These are phyloP conservation scores for Ptyas mucosa DNA, from an alignment of 2,113 vertebrate genomes.

Conservation along the genomic window DNA sequence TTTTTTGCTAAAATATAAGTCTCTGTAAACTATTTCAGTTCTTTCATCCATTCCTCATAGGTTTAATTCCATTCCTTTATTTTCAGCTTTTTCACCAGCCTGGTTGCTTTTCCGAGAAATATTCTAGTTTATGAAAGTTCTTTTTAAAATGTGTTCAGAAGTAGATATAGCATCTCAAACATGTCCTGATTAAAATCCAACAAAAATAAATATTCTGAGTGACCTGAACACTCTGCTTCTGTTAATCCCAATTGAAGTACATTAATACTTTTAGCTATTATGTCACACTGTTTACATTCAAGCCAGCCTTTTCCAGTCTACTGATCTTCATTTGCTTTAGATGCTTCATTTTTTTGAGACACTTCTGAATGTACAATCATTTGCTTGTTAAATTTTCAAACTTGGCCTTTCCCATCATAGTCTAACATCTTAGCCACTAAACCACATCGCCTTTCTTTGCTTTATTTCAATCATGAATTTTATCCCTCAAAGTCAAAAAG, in stretches of 20 bases:
- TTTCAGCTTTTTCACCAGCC: neutral
- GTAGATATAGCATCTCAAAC: neutral
- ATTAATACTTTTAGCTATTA: neutral
- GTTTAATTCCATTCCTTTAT: neutral
- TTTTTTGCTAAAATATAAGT: neutral
- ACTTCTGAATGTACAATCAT: neutral
- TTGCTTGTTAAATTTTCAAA: neutral
- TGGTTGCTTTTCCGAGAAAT: neutral
- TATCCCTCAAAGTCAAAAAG: neutral
- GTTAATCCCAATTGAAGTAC: neutral
- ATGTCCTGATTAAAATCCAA: neutral
- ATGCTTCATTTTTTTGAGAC: neutral
- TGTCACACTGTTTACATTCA: neutral
- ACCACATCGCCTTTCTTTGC: neutral
- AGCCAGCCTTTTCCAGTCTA: neutral
- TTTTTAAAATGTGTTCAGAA: neutral
- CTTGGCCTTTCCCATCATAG: neutral
- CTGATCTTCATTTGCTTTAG: neutral
- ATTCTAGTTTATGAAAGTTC: neutral
- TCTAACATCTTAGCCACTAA: neutral
- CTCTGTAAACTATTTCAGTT: neutral
- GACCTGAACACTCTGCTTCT: neutral
- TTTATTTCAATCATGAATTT: neutral
- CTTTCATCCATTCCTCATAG: neutral
- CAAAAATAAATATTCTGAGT: neutral